Evolutionary conservation across 2,888 invertebrate genomes (phyloP), one percentile per base, ranked within the genome.

Genomic region (Tipula unca): DNA sequence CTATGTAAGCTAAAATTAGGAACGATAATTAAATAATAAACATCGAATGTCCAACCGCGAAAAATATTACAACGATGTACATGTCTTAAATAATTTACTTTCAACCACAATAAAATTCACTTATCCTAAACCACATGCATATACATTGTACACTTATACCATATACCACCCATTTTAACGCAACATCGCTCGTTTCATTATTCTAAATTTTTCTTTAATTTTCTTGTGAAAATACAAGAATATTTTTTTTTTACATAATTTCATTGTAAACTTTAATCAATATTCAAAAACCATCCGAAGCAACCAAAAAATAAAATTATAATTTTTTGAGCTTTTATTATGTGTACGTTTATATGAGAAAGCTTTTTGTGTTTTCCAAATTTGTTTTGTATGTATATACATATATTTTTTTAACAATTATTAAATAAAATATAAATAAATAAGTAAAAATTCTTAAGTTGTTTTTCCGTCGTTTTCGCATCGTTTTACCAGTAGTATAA

Each of bases 231-330:
- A 25, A 69, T 69, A 8, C 25, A 69, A 69, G 69, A 69, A 69
- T 69, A 25, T 69, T 5, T 13, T 69, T 69, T 6, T 25, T 20
- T 25, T 69, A 0, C 25, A 69, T 48, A 69, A 25, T 69, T 25
- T 25, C 69, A 69, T 69, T 69, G 69, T 69, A 69, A 69, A 69
- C 69, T 69, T 69, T 69, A 69, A 69, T 69, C 69, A 69, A 69
- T 69, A 69, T 69, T 25, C 69, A 69, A 69, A 69, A 25, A 69
- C 69, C 69, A 25, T 69, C 25, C n/a, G n/a, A n/a, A 69, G 8
- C 69, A 69, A 25, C 25, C 6, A 69, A 69, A 69, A 69, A 69
- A 69, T 10, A 10, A 69, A 69, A 69, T 48, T 48, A 48, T 48
- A n/a, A 48, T 25, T 69, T 20, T 69, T 13, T 25, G 69, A 69